Base-by-base conservation (phyloP, 2,113 vertebrate genomes). In the Pangasianodon hypophthalmus region DNA sequence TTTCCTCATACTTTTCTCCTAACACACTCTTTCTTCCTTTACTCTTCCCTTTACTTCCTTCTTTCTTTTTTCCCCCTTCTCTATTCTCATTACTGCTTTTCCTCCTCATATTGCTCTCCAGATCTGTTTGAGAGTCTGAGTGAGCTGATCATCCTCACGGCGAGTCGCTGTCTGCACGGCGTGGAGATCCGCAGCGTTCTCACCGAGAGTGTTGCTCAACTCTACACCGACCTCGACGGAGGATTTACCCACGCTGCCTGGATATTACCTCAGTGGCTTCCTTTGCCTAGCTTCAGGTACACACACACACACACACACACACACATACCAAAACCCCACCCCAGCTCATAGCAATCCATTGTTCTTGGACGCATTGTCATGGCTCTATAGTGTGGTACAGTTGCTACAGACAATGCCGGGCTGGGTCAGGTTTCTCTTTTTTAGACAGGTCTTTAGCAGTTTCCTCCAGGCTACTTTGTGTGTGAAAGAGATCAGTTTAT, bases 231-330 rank as follows among this genome's bases (percentile, higher is more conserved):
- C 91, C 92, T 99, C 95, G 98, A 99, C 24, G 98, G 98, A 37
- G 99, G 99, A 1, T 99, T 99, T 91, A 98, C 95, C 86, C 98
- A 97, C 0, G 98, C 96, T 2, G 99, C 98, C 71, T 99, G 99
- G 99, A 96, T 99, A 0, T 94, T 99, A 92, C 99, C 98, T 0
- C 96, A 96, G 1, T 99, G 99, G 99, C 94, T 99, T 32, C 99
- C 99, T 41, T 94, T 99, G 92, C 98, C 98, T 0, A 99, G 98
- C 93, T 99, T 99, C 97, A 99, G 98, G 98, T 99, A 37, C 37
- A 37, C 37, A 37, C 37, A 37, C 37, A 37, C 37, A 37, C 37
- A 37, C 37, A 37, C 37, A 37, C 37, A 37, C 37, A 37, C 37
- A 37, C 37, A 37, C 37, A 37, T 37, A 37, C 37, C 37, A 37